A percentile compares a stretch with the other conserved stretches of the same genome.
These are phyloP conservation scores for Ficedula albicollis DNA, from an alignment of 2,797 vertebrate species.

Conservation along the genomic window DNA sequence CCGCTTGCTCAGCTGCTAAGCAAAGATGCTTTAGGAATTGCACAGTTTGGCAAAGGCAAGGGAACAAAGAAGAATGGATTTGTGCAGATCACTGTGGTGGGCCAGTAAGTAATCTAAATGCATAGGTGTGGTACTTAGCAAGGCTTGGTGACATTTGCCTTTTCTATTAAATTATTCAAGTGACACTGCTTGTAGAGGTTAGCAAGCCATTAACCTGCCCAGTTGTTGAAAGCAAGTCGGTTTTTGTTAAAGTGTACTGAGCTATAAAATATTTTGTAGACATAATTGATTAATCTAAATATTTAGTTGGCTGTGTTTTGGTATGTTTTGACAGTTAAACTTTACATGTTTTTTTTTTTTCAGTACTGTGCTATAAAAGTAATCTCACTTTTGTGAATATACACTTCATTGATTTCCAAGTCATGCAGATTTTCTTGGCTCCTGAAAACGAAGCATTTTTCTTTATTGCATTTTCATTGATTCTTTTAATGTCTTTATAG, in stretches of 20 bases:
- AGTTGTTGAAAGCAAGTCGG: neutral
- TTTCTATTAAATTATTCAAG: neutral
- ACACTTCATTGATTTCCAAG: neutral
- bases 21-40: neutral
- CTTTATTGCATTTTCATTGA: neutral
- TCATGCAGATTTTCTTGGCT: neutral
- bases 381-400: neutral
- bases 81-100: neutral
- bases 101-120: neutral
- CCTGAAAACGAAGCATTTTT: neutral
- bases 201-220: neutral
- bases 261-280: neutral
- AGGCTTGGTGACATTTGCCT: neutral
- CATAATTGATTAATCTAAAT: neutral
- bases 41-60: neutral
- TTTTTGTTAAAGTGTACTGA: neutral
- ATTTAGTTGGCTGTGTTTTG: neutral
- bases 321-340: neutral
- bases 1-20: neutral
- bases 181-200: neutral
- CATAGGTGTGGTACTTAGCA: neutral
- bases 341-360: neutral
- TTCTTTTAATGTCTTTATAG: neutral
- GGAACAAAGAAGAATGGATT: neutral
- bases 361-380: neutral